A percentile compares a stretch with the other conserved stretches of the same genome.
phyloP scores from a whole-genome alignment of 2,888 invertebrate species.

The Oscheius sp. region DNA sequence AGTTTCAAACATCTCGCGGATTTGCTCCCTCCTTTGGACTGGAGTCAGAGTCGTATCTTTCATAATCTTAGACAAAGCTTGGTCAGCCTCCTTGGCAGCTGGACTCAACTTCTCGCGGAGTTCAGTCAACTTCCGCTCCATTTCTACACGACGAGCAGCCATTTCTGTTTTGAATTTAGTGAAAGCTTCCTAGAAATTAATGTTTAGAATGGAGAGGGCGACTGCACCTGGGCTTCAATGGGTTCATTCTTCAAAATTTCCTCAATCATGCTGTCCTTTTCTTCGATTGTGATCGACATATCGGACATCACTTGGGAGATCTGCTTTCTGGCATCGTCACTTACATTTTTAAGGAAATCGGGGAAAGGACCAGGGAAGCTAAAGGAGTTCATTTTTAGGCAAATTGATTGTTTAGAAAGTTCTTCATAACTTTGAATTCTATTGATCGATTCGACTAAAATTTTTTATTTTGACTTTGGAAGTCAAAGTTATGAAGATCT shows the following conservation, averaged over 20 bases:
- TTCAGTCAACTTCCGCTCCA: conserved; percentile 7
- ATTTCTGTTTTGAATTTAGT: conserved; percentile 8
- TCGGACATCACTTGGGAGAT: conserved; percentile 4
- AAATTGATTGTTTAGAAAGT: neutral
- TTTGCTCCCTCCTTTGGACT: conserved; percentile 4
- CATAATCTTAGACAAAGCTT: conserved; percentile 18
- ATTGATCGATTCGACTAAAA: no score
- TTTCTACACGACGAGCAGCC: conserved; percentile 17
- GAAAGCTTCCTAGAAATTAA: conserved; percentile 9
- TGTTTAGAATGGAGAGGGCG: neutral
- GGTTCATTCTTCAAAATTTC: conserved; percentile 15
- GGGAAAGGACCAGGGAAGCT: neutral
- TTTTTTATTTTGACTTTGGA: neutral
- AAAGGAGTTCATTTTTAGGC: neutral
- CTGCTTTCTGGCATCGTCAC: neutral
- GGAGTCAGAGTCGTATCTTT: conserved; percentile 1
- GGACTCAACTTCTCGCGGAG: neutral
- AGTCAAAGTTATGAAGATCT: no score
- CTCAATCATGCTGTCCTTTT: conserved; percentile 17
- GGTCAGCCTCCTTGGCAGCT: conserved; percentile 18
- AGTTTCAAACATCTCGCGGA: conserved; percentile 1
- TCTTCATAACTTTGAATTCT: no score
- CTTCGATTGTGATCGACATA: neutral
- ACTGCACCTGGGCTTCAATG: neutral
- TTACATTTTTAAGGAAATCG: conserved; percentile 10